Percentiles rank a stretch among this genome's conserved stretches.
Evolutionary conservation across 2,113 vertebrate species (phyloP).

Genomic region (Hemichromis elongatus): DNA sequence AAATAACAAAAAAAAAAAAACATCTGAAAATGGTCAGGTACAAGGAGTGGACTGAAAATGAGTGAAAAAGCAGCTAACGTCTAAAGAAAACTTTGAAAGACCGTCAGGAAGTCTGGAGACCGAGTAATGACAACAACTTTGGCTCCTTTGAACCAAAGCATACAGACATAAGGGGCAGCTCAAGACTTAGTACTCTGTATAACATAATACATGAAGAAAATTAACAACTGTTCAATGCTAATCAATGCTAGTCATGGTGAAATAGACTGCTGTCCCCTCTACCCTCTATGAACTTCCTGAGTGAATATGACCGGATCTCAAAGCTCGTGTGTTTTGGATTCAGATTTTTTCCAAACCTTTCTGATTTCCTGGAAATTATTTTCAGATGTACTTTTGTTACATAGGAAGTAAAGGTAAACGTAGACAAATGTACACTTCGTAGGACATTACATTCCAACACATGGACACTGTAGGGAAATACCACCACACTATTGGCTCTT

Average conservation of each 20-base stretch:
- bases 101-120: not conserved
- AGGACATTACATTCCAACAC: not conserved
- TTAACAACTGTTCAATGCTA: not conserved
- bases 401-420: not conserved
- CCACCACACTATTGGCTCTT: not conserved
- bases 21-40: not conserved
- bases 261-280: not conserved
- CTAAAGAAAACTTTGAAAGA: not conserved
- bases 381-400: not conserved
- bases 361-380: not conserved
- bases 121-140: not conserved
- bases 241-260: not conserved
- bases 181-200: not conserved
- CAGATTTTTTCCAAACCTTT: accelerated
- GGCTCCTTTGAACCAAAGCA: not conserved
- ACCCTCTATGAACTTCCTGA: too few species aligned
- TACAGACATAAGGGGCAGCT: not conserved
- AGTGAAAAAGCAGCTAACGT: not conserved
- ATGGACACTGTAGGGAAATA: not conserved
- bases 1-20: not conserved
- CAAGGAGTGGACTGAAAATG: not conserved
- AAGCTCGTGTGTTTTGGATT: not conserved
- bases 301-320: not conserved
- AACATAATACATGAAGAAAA: not conserved
- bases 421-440: not conserved